Conservation (phyloP, 2,113 vertebrate genomes). For the Corythornis cristatus region DNA sequence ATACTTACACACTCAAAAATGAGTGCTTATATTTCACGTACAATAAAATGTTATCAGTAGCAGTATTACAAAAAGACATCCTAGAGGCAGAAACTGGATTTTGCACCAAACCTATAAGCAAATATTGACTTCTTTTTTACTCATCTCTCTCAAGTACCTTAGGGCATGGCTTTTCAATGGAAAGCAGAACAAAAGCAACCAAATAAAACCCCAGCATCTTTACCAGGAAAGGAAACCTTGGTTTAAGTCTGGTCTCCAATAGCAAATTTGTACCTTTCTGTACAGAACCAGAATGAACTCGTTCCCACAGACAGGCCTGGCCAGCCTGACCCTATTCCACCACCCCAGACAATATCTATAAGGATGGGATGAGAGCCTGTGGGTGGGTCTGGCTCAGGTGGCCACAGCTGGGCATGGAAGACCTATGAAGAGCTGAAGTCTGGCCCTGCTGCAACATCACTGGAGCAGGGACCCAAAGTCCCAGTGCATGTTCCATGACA, state of each 20-base stretch:
- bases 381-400: neutral
- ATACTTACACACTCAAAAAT: neutral
- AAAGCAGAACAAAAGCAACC: neutral
- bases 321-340: neutral
- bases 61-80: neutral
- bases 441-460: rapidly evolving
- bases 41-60: neutral
- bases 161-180: neutral
- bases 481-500: neutral
- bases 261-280: neutral
- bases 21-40: neutral
- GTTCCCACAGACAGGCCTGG: neutral
- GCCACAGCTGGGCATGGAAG: neutral
- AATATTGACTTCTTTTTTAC: neutral
- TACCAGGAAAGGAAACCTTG: neutral
- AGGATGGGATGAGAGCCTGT: neutral
- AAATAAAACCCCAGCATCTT: neutral
- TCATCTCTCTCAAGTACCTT: neutral
- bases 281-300: neutral
- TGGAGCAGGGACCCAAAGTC: neutral
- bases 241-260: neutral
- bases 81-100: neutral
- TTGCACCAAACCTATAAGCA: neutral
- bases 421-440: neutral
- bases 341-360: rapidly evolving